phyloP scores from a whole-genome alignment of 2,888 invertebrate genomes.

The Mythimna albipuncta region DNA sequence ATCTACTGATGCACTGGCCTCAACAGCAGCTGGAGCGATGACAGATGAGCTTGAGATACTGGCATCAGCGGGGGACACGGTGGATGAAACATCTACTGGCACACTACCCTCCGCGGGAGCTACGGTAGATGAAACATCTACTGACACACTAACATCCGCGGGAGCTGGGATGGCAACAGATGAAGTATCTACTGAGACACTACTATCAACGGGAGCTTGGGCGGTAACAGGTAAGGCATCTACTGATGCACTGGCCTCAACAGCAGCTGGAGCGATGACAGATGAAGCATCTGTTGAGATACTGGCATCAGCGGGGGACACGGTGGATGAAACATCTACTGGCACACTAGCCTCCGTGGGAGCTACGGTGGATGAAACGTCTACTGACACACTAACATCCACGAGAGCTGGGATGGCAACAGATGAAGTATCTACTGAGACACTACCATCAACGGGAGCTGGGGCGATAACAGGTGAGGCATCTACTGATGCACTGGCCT shows the following conservation, averaged over 20 bases:
- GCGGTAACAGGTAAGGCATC: too few relatives aligned
- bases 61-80: not conserved
- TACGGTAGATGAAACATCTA: not conserved
- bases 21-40: accelerated
- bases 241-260: not conserved
- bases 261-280: accelerated
- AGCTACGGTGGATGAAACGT: not conserved
- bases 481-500: too few relatives aligned
- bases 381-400: not conserved
- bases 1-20: not conserved
- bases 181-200: not conserved
- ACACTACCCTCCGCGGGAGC: not conserved
- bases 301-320: too few relatives aligned
- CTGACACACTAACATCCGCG: too few relatives aligned
- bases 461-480: too few relatives aligned
- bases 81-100: not conserved
- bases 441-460: not conserved
- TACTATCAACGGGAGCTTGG: not conserved
- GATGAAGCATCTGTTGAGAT: not conserved
- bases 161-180: not conserved
- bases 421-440: not conserved
- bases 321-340: not conserved
- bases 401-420: not conserved
- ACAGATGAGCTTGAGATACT: not conserved
- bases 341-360: not conserved